Percentiles rank a stretch among this genome's conserved stretches.
Conservation (phyloP, 2,888 invertebrate genomes). For the Philopedon plagiatum region DNA sequence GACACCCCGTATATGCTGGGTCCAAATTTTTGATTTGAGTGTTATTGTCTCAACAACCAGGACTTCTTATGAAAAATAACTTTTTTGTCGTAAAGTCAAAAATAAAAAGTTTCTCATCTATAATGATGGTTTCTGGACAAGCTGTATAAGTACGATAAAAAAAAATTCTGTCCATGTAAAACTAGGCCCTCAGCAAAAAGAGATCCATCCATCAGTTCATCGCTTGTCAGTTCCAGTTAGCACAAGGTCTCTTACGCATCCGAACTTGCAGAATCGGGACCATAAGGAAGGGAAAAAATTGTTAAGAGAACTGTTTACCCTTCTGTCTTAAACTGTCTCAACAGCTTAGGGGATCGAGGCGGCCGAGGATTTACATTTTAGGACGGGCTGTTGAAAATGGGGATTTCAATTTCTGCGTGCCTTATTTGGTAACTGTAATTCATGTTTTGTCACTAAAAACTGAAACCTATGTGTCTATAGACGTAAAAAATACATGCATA, state of each 20-base stretch:
- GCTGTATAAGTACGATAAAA: no score
- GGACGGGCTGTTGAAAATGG: not conserved
- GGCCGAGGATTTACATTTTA: not conserved
- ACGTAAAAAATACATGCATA: no score
- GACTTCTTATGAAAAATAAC: no score
- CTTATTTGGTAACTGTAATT: not conserved
- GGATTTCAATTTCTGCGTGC: not conserved
- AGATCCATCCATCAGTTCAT: slow-evolving; percentile 46
- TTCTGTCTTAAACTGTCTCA: slow-evolving; percentile 1
- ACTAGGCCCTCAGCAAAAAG: slow-evolving; percentile 47
- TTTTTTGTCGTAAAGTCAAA: no score
- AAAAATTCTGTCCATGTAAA: not conserved
- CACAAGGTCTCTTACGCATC: slow-evolving; percentile 26
- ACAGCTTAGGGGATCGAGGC: not conserved
- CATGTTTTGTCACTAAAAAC: no score
- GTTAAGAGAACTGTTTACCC: not conserved
- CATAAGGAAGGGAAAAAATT: slow-evolving; percentile 1
- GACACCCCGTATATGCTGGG: no score
- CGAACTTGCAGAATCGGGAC: not conserved
- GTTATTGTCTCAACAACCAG: no score
- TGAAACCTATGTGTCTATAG: no score
- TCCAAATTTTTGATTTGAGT: no score
- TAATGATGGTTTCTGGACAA: no score
- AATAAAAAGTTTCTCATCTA: no score
- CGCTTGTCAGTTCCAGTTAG: slow-evolving; percentile 43